A percentile compares a stretch with the other conserved stretches of the same genome.
Evolutionary conservation across 2,888 invertebrate genomes (phyloP).

Genomic region (Apocheima hispidaria): DNA sequence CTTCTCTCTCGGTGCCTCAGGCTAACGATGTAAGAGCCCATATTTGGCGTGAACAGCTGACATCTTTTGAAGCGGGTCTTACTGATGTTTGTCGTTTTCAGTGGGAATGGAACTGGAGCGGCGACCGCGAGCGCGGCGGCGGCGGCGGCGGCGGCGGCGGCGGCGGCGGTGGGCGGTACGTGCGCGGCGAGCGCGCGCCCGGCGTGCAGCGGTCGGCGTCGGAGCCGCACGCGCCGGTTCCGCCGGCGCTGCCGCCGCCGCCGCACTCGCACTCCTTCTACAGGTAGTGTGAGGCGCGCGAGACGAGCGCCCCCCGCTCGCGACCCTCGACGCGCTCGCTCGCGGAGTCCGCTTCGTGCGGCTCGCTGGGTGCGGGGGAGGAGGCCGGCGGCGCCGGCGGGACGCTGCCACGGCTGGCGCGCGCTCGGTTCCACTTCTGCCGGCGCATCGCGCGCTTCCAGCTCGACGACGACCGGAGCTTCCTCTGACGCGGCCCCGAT

Average conservation of each 20-base stretch:
- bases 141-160: constrained; percentile 42
- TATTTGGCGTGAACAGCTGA: background rate
- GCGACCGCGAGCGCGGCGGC: constrained; percentile 58
- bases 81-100: constrained; percentile 47
- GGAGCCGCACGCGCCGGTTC: constrained; percentile 86
- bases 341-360: constrained; percentile 68
- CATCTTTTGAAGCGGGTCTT: background rate
- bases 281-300: constrained; percentile 84
- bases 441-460: constrained; percentile 71
- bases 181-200: constrained; percentile 74
- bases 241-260: constrained; percentile 79
- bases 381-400: constrained; percentile 40
- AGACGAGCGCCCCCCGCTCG: constrained; percentile 79
- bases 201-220: constrained; percentile 87
- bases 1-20: constrained; percentile 78
- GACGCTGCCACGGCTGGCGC: constrained; percentile 59
- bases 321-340: constrained; percentile 81
- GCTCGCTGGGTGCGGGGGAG: constrained; percentile 40
- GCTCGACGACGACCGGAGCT: constrained; percentile 74
- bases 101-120: constrained; percentile 81
- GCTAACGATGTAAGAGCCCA: constrained; percentile 62
- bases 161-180: constrained; percentile 54
- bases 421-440: constrained; percentile 79
- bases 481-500: constrained; percentile 72
- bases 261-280: constrained; percentile 85